These are phyloP conservation scores for Mus pahari DNA, from an alignment of 2,113 vertebrate genomes.

Conservation along the genomic window DNA sequence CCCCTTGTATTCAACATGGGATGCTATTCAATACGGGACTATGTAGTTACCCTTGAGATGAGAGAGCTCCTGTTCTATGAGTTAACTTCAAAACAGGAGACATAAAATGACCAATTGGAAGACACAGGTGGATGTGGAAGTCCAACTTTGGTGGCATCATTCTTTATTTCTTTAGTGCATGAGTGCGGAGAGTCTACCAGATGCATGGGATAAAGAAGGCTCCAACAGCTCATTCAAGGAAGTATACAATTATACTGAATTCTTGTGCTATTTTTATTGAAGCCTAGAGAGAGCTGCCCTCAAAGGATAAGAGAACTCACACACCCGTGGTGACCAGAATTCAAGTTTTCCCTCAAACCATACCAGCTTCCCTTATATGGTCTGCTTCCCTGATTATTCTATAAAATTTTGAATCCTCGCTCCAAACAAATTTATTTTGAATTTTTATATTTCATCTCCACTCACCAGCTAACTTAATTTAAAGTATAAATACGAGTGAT, in stretches of 20 bases:
- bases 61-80: not conserved
- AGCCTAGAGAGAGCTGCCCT: rapidly evolving
- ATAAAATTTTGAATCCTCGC: not conserved
- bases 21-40: not conserved
- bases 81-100: not conserved
- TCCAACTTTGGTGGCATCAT: not conserved
- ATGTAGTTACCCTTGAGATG: not conserved
- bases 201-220: not conserved
- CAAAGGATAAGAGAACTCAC: not conserved
- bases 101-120: not conserved
- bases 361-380: not conserved
- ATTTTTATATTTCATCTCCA: not conserved
- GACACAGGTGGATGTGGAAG: not conserved
- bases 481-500: too few relatives aligned
- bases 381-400: too few relatives aligned
- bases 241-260: not conserved
- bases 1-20: not conserved
- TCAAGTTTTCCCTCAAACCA: not conserved
- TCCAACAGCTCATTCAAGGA: not conserved
- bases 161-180: not conserved
- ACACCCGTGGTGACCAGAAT: not conserved
- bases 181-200: too few relatives aligned
- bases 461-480: too few relatives aligned
- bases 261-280: not conserved
- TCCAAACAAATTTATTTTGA: too few relatives aligned